A percentile compares a stretch with the other conserved stretches of the same genome.
Evolutionary conservation across 2,113 vertebrate species (phyloP).

Genomic region (Prionailurus bengalensis): DNA sequence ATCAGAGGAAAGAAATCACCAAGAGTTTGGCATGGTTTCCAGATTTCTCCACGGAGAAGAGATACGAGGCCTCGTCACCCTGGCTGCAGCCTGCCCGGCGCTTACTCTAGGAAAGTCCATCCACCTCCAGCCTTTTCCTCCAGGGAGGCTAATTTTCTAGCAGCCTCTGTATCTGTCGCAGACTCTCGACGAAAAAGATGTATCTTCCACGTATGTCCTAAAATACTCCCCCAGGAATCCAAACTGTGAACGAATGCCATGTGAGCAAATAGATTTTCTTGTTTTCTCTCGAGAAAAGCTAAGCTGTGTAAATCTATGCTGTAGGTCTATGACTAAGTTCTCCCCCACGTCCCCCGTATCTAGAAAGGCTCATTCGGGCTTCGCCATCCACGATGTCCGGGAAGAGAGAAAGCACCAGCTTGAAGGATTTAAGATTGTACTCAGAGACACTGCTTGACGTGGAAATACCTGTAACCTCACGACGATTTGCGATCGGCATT

Average conservation of each 20-base stretch:
- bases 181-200: background rate
- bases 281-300: background rate
- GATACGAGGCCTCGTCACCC: background rate
- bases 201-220: background rate
- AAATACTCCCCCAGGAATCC: background rate
- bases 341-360: fast-evolving
- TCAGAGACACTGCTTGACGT: background rate
- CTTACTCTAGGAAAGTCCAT: background rate
- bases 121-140: background rate
- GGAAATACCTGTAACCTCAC: background rate
- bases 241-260: background rate
- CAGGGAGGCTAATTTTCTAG: background rate
- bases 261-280: background rate
- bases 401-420: background rate
- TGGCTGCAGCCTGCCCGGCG: fast-evolving
- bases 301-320: background rate
- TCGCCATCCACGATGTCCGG: background rate
- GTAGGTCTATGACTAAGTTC: fast-evolving
- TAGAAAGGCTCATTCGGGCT: background rate
- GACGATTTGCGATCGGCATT: background rate
- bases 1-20: background rate
- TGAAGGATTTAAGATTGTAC: background rate
- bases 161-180: background rate
- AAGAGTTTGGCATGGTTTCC: background rate
- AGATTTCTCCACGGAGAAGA: background rate